Conservation (phyloP, 1,140 invertebrate genomes). For the Paracyclopina nana region DNA sequence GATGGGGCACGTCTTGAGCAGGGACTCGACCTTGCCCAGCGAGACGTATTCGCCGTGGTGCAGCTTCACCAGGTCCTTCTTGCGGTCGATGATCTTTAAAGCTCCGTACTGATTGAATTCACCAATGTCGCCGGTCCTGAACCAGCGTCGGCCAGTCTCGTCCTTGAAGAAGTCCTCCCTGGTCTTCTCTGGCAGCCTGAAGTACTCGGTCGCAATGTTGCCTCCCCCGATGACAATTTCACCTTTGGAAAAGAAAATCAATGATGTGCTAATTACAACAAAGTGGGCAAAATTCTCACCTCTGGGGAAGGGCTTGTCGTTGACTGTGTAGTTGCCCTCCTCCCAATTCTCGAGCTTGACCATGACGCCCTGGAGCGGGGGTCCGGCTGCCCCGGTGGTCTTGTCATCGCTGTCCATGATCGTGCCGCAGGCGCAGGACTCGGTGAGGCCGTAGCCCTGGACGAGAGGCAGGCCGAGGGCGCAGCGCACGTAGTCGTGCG, state of each 20-base stretch:
- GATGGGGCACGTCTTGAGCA: conserved; percentile 71
- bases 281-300: conserved; percentile 24
- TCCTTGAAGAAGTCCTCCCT: conserved; percentile 64
- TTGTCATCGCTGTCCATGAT: conserved; percentile 64
- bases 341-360: conserved; percentile 80
- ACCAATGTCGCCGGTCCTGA: conserved; percentile 49
- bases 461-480: conserved; percentile 69
- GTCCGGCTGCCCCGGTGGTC: conserved; percentile 63
- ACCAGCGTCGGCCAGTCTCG: conserved; percentile 61
- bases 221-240: conserved; percentile 78
- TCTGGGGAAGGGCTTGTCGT: conserved; percentile 69
- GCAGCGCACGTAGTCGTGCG: conserved; percentile 78
- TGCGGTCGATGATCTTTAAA: conserved; percentile 44
- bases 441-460: conserved; percentile 91
- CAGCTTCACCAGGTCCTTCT: conserved; percentile 93
- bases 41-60: conserved; percentile 94
- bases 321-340: conserved; percentile 76
- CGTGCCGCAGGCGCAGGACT: conserved; percentile 75
- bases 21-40: conserved; percentile 61
- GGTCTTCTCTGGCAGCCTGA: conserved; percentile 69
- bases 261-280: background rate
- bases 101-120: conserved; percentile 48
- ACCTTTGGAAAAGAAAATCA: conserved; percentile 24
- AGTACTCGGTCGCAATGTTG: conserved; percentile 81
- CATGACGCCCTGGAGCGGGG: conserved; percentile 62